These are phyloP conservation scores for Gymnoscelis rufifasciata DNA, from an alignment of 2,888 invertebrate genomes.

Conservation along the genomic window DNA sequence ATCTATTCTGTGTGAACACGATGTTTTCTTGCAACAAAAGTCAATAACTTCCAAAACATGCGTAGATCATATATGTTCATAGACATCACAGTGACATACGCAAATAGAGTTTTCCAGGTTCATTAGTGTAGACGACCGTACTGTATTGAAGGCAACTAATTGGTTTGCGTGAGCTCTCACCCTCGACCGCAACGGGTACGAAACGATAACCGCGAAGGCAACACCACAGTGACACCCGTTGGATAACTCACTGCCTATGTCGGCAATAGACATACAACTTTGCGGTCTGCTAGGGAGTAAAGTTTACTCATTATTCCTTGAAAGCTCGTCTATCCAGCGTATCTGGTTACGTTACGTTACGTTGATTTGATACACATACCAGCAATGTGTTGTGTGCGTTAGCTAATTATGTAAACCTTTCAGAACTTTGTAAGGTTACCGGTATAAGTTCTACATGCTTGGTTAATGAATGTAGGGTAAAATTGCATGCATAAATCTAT, in stretches of 20 bases:
- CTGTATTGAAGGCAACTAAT: slow-evolving; percentile 40
- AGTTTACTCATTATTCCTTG: slow-evolving; percentile 2
- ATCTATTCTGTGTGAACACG: too few species aligned
- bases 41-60: too few species aligned
- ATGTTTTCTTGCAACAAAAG: too few species aligned
- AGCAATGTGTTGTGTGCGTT: too few species aligned
- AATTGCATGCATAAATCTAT: slow-evolving; percentile 21
- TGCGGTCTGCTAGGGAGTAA: slow-evolving; percentile 18
- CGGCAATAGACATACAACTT: slow-evolving; percentile 20
- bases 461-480: slow-evolving; percentile 8
- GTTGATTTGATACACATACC: too few species aligned
- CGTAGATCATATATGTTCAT: too few species aligned
- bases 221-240: slow-evolving; percentile 54
- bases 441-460: neutral
- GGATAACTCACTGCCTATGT: slow-evolving; percentile 49
- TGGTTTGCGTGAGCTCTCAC: slow-evolving; percentile 85
- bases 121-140: too few species aligned
- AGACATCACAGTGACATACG: neutral
- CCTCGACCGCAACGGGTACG: slow-evolving; percentile 67
- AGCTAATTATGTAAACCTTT: too few species aligned
- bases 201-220: slow-evolving; percentile 44
- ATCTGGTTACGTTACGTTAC: too few species aligned
- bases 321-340: neutral
- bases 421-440: too few species aligned
- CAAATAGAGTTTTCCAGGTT: too few species aligned